Conservation (phyloP, 2,888 invertebrate species). For the Caenorhabditis afra region DNA sequence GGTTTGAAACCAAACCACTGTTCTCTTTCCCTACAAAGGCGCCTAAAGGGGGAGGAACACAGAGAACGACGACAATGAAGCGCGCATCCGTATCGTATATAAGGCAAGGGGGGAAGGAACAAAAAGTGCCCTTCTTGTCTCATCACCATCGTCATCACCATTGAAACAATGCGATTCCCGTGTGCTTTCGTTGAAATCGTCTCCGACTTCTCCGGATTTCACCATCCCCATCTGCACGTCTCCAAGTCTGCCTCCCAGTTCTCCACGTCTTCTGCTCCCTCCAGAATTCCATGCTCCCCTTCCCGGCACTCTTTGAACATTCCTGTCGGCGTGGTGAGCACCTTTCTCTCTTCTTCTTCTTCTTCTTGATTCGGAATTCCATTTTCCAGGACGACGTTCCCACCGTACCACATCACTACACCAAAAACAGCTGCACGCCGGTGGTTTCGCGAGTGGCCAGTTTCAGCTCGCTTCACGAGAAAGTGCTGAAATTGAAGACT, state of each 20-base stretch:
- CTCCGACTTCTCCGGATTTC: conserved; percentile 46
- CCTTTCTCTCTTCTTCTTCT: no score
- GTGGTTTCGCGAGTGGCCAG: conserved; percentile 8
- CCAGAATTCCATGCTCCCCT: not conserved
- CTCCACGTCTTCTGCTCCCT: not conserved
- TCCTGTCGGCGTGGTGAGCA: conserved; percentile 6
- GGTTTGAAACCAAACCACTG: no score
- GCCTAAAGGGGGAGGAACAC: no score
- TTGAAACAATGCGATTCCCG: conserved; percentile 23
- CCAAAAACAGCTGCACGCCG: not conserved
- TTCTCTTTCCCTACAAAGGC: no score
- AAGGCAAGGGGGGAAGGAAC: no score
- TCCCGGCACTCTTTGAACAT: conserved; percentile 6
- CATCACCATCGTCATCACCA: no score
- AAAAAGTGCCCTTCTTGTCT: no score
- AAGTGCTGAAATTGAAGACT: conserved; percentile 3
- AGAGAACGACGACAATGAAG: no score
- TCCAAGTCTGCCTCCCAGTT: conserved; percentile 9
- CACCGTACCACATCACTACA: conserved; percentile 14
- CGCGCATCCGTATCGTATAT: no score
- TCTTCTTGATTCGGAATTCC: not conserved
- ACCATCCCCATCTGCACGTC: conserved; percentile 28
- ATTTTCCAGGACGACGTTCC: conserved; percentile 4
- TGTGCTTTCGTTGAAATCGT: conserved; percentile 45
- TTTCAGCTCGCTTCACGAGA: not conserved